Evolutionary conservation across 2,888 invertebrate species (phyloP), one percentile per base, ranked within the genome.

Genomic region (Lithophane leautieri): DNA sequence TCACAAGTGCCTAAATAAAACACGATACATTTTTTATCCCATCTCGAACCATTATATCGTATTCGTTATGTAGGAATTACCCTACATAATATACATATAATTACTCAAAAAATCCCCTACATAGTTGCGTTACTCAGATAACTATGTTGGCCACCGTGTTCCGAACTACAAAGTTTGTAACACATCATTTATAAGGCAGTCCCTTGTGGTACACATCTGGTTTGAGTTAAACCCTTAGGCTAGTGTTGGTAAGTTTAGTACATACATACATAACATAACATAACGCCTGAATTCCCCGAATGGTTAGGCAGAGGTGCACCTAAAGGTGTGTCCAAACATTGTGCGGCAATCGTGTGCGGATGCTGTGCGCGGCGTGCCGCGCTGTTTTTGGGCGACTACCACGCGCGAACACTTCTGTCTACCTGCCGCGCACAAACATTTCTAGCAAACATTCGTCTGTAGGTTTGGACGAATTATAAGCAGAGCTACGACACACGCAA

Each of bases 101-200:
- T 71, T 82, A 71, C 71, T 47, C n/a, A 54, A 62, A 70, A 70
- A 82, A 77, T 65, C 52, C 77, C 11, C n/a, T 6, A 42, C 58
- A 60, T 61, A 60, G 47, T 81, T 63, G 44, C 14, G 12, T 44
- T 62, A 50, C 11, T 47, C 16, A 56, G 65, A 69, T 76, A 71
- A 68, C 78, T 61, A 72, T 83, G 62, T 61, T 52, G n/a, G 28
- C 52, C 66, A 52, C 67, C 67, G 63, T 83, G 83, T 70, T 79
- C 47, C 42, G 7, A 58, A 83, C 47, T 67, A 42, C 34, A 42
- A 68, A 81, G 58, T 79, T 81, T 62, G 58, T 25, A 70, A 79
- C 70, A 81, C 76, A 76, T 80, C 69, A 80, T 84, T 84, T 84
- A 80, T 84, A 67, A 73, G 67, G 34, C n/a, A 34, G 69, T 66